Percentiles rank a stretch among this genome's conserved stretches.
Conservation (phyloP, 2,113 vertebrate species). For the Stigmatopora nigra region DNA sequence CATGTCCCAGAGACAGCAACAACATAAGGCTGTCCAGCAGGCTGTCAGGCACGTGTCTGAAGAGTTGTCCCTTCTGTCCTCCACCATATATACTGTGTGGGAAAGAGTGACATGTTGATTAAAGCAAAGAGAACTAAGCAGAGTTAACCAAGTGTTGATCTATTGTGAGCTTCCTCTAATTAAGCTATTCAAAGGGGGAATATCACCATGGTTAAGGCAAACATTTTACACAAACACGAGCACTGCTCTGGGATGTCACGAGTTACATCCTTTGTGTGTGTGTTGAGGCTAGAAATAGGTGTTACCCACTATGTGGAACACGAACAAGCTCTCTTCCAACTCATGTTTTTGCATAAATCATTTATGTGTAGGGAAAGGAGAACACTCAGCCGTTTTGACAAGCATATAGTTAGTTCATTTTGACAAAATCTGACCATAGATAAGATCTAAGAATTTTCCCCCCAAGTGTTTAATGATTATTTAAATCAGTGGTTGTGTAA, state of each 20-base stretch:
- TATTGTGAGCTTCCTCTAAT: slow-evolving; percentile 34
- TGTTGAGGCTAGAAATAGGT: slow-evolving; percentile 3
- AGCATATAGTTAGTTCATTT: slow-evolving; percentile 4
- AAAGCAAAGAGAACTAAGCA: slow-evolving; percentile 18
- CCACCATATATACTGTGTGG: slow-evolving; percentile 84
- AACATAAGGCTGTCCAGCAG: slow-evolving; percentile 93
- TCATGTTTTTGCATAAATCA: slow-evolving; percentile 41
- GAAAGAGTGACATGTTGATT: slow-evolving; percentile 9
- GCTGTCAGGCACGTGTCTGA: slow-evolving; percentile 85
- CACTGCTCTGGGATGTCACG: slow-evolving; percentile 7
- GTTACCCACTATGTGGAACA: slow-evolving; percentile 15
- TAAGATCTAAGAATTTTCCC: not conserved
- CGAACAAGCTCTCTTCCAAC: slow-evolving; percentile 1
- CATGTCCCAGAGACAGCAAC: slow-evolving; percentile 97
- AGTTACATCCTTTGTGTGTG: slow-evolving; percentile 2
- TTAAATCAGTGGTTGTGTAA: not conserved
- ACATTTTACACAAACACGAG: slow-evolving; percentile 14
- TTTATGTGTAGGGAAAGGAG: slow-evolving; percentile 33
- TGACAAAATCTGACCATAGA: slow-evolving; percentile 7
- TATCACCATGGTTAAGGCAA: slow-evolving; percentile 34
- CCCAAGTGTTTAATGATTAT: slow-evolving; percentile 25
- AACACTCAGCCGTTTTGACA: slow-evolving; percentile 26
- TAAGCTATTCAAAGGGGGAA: slow-evolving; percentile 32
- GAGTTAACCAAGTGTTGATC: slow-evolving; percentile 24
- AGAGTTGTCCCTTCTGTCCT: slow-evolving; percentile 78